Evolutionary conservation across 2,113 vertebrate species (phyloP).

Genomic region (Machaerirhynchus nigripectus): DNA sequence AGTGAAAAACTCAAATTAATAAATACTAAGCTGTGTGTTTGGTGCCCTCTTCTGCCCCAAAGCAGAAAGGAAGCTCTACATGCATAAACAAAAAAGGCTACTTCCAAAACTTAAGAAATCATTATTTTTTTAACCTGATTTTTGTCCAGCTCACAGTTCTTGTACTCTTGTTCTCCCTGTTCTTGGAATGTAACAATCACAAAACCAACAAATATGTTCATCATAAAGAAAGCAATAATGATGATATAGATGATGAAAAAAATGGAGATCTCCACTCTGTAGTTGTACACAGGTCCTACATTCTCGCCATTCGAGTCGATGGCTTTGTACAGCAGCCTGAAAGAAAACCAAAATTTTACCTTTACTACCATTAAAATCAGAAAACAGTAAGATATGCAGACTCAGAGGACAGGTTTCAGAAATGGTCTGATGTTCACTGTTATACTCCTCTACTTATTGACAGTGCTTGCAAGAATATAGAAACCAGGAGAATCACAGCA

Average conservation of each 20-base stretch:
- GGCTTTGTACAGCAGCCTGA: slow-evolving; percentile 93
- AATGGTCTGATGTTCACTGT: background rate
- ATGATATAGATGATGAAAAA: slow-evolving; percentile 99
- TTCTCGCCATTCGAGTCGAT: slow-evolving; percentile 98
- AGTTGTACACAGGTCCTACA: slow-evolving; percentile 94
- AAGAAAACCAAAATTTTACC: background rate
- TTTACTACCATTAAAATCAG: background rate
- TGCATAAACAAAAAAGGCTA: background rate
- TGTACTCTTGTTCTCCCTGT: slow-evolving; percentile 98
- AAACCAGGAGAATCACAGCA: background rate
- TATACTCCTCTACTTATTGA: background rate
- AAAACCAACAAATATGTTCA: slow-evolving; percentile 99
- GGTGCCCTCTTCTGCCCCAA: slow-evolving; percentile 52
- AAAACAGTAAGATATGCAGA: background rate
- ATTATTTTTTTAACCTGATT: slow-evolving; percentile 88
- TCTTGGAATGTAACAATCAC: slow-evolving; percentile 99
- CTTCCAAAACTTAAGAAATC: background rate
- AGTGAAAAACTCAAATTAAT: background rate
- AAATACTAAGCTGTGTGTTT: background rate
- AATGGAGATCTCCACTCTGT: slow-evolving; percentile 97
- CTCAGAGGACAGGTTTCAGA: background rate
- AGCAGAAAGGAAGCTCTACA: background rate
- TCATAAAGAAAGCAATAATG: slow-evolving; percentile 99
- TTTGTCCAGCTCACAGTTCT: slow-evolving; percentile 99
- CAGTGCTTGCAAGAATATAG: background rate